These are phyloP conservation scores for Pantala flavescens DNA, from an alignment of 1,140 invertebrate species.

Conservation along the genomic window DNA sequence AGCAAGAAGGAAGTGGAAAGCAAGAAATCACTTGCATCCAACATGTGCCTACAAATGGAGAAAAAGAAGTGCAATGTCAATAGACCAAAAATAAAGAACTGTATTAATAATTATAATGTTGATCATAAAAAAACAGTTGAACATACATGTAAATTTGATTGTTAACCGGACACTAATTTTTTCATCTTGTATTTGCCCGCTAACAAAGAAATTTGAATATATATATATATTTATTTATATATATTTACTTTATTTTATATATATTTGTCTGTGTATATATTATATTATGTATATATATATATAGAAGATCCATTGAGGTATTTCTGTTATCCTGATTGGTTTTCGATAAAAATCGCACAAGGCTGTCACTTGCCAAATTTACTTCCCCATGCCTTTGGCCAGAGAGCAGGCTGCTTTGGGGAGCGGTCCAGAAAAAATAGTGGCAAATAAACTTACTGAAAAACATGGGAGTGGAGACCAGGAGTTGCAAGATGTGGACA, in stretches of 20 bases:
- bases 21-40: neutral
- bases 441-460: neutral
- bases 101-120: neutral
- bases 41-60: neutral
- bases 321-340: conserved; percentile 9
- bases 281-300: too few relatives aligned
- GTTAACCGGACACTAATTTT: neutral
- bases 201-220: too few relatives aligned
- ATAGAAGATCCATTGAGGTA: conserved; percentile 1
- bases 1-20: neutral
- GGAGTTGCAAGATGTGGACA: neutral
- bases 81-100: neutral
- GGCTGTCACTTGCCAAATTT: conserved; percentile 1
- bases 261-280: too few relatives aligned
- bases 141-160: neutral
- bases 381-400: conserved; percentile 6
- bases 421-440: neutral
- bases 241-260: neutral
- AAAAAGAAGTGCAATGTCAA: neutral
- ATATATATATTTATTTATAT: neutral
- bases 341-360: conserved; percentile 7
- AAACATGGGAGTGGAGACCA: neutral
- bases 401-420: neutral
- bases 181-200: neutral
- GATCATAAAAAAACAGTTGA: conserved; percentile 3